A percentile compares a stretch with the other conserved stretches of the same genome.
Conservation (phyloP, 2,797 vertebrate genomes). For the Halcyon smyrnensis region DNA sequence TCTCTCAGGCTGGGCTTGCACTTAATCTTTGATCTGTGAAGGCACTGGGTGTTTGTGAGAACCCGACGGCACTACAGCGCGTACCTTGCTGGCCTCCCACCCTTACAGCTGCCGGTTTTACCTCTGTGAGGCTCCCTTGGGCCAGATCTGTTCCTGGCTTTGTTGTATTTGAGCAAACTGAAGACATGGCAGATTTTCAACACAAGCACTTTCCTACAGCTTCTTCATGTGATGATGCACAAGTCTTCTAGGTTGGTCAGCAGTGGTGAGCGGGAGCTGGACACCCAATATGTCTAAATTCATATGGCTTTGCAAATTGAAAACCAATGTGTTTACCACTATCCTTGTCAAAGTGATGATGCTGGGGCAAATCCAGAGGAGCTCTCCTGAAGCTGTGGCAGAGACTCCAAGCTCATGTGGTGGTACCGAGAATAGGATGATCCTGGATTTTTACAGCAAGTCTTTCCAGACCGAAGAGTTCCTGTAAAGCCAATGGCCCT, state of each 20-base stretch:
- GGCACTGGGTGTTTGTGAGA: background rate
- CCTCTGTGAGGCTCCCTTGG: background rate
- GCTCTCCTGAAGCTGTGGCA: background rate
- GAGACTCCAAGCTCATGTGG: background rate
- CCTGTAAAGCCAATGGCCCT: background rate
- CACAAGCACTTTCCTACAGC: accelerated
- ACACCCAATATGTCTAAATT: accelerated
- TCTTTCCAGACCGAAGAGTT: background rate
- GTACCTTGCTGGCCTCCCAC: background rate
- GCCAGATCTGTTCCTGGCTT: background rate
- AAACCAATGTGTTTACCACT: background rate
- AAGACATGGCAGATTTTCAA: background rate
- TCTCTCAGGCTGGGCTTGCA: background rate
- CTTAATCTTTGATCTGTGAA: background rate
- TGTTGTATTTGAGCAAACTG: accelerated
- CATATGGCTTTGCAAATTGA: background rate
- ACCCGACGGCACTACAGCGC: background rate
- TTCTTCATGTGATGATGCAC: background rate
- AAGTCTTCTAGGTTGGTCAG: background rate
- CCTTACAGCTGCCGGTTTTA: background rate
- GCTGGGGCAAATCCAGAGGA: background rate
- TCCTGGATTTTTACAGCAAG: background rate
- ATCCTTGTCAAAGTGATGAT: background rate
- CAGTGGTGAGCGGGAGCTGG: background rate
- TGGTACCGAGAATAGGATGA: background rate